Evolutionary conservation across 2,888 invertebrate species (phyloP).

Genomic region (Volucella inflata): DNA sequence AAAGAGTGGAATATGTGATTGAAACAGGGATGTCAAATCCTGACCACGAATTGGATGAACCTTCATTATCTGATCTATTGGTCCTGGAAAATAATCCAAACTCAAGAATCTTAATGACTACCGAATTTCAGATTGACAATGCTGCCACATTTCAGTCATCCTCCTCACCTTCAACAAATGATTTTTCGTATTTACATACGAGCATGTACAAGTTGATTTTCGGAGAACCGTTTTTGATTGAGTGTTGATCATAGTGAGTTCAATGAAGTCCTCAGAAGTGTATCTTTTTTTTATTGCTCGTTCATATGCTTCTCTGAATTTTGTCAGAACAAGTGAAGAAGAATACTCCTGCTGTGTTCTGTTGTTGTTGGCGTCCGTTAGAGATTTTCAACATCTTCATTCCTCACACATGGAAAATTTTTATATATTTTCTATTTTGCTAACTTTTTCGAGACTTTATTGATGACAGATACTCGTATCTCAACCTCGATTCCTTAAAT

Average conservation of each 20-base stretch:
- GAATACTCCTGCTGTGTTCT: not conserved
- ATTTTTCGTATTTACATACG: not conserved
- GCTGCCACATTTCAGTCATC: not conserved
- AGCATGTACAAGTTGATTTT: not conserved
- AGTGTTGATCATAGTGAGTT: not conserved
- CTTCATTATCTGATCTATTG: too few relatives aligned
- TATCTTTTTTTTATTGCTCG: not conserved
- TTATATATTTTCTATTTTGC: not conserved
- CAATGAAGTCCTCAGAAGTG: not conserved
- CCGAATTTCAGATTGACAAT: not conserved
- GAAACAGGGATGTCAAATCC: too few relatives aligned
- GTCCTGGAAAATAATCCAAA: too few relatives aligned
- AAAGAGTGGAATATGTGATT: too few relatives aligned
- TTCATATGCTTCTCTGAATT: conserved; percentile 3
- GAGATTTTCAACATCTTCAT: not conserved
- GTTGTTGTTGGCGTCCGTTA: conserved; percentile 3
- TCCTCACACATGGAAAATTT: not conserved
- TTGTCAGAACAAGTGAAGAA: not conserved
- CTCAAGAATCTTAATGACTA: too few relatives aligned
- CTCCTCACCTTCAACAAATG: not conserved
- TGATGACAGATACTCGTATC: conserved; percentile 1
- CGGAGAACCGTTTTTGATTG: conserved; percentile 9
- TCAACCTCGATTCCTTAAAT: conserved; percentile 16
- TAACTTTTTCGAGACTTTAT: conserved; percentile 19
- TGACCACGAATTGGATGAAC: too few relatives aligned